phyloP scores from a whole-genome alignment of 2,113 vertebrate genomes.

The Cinclus cinclus region DNA sequence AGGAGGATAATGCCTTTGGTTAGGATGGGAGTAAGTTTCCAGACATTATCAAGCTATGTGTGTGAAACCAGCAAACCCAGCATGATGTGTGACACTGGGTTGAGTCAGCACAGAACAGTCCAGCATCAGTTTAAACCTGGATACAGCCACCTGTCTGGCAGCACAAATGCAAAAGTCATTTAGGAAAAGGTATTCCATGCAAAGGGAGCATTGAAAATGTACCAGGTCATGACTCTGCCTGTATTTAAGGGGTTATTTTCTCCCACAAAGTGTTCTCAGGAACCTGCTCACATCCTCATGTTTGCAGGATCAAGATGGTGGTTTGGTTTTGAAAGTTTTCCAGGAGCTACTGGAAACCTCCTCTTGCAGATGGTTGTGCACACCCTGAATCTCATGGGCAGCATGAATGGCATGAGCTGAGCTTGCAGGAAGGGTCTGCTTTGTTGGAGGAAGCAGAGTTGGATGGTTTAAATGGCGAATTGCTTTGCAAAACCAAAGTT shows the following conservation, averaged over 20 bases:
- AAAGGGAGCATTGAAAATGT: neutral
- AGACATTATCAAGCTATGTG: neutral
- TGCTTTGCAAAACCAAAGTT: neutral
- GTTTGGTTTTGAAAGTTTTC: neutral
- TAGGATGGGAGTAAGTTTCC: neutral
- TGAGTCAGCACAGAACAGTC: neutral
- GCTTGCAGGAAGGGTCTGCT: neutral
- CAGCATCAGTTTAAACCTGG: too few relatives aligned
- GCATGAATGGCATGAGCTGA: rapidly evolving
- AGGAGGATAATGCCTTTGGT: neutral
- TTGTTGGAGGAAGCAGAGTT: neutral
- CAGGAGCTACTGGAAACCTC: neutral
- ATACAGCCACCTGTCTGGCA: neutral
- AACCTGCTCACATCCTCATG: rapidly evolving
- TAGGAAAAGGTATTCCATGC: neutral
- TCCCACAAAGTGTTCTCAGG: neutral
- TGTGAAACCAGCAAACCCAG: neutral
- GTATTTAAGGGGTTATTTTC: neutral
- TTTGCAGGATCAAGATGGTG: neutral
- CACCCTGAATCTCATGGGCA: neutral
- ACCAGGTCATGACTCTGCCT: neutral
- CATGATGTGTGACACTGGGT: rapidly evolving
- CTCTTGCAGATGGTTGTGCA: neutral
- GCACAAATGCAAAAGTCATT: neutral
- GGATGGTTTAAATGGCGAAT: neutral